Conservation (phyloP, 1,140 invertebrate genomes). For the Drosophila setifemur region DNA sequence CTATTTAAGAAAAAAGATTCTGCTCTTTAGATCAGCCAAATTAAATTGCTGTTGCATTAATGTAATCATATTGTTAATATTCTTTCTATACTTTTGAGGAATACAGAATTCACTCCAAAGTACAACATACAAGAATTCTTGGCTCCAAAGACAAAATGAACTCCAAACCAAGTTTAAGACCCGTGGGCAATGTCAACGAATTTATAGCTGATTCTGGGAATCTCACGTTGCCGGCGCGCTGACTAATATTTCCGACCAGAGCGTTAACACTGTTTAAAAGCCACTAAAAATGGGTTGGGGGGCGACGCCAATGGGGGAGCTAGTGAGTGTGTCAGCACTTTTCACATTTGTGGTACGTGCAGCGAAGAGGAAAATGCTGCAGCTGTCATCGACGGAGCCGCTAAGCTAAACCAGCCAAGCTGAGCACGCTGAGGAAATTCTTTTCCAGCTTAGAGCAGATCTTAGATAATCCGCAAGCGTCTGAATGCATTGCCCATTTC, state of each 20-base stretch:
- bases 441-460: conserved; percentile 48
- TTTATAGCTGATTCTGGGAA: conserved; percentile 38
- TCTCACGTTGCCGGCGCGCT: conserved; percentile 27
- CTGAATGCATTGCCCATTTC: conserved; percentile 36
- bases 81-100: too few relatives aligned
- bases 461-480: conserved; percentile 45
- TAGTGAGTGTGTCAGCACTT: conserved; percentile 32
- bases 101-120: too few relatives aligned
- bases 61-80: too few relatives aligned
- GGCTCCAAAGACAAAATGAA: not conserved
- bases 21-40: too few relatives aligned
- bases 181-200: conserved; percentile 36
- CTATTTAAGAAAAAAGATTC: too few relatives aligned
- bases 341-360: conserved; percentile 39
- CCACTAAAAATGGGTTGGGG: conserved; percentile 24
- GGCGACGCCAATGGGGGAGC: not conserved
- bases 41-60: too few relatives aligned
- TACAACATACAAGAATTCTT: not conserved
- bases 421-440: conserved; percentile 1
- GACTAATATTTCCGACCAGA: conserved; percentile 38
- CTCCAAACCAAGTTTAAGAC: conserved; percentile 5
- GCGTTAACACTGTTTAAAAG: conserved; percentile 43
- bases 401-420: conserved; percentile 3
- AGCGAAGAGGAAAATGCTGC: conserved; percentile 30
- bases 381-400: conserved; percentile 24